These are phyloP conservation scores for Melanerpes formicivorus DNA, from an alignment of 2,113 vertebrate species.

Conservation along the genomic window DNA sequence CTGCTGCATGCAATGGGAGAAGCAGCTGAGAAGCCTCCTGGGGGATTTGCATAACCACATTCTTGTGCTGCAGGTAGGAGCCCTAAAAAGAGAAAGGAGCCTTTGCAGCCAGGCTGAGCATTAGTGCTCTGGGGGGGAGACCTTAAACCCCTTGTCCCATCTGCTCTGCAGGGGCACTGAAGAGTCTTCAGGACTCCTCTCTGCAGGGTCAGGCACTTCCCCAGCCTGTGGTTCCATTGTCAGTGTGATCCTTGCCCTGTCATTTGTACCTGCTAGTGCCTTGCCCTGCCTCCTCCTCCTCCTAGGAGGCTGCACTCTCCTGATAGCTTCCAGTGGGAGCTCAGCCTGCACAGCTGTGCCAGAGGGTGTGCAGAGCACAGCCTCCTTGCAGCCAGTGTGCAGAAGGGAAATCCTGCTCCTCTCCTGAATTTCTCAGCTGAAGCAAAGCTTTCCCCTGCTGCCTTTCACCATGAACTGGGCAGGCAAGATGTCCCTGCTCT, in stretches of 20 bases:
- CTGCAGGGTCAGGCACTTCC: background rate
- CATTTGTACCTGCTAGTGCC: background rate
- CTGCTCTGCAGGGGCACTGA: background rate
- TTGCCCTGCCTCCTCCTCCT: background rate
- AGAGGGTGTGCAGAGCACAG: background rate
- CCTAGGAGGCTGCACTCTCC: background rate
- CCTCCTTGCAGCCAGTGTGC: background rate
- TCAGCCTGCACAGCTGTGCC: background rate
- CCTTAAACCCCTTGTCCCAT: background rate
- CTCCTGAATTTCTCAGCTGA: background rate
- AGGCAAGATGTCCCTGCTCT: background rate
- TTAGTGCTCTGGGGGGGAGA: background rate
- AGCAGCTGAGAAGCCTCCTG: background rate
- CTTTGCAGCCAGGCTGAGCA: background rate
- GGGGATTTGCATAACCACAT: background rate
- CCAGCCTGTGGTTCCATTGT: background rate
- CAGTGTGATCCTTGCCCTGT: background rate
- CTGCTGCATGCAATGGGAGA: background rate
- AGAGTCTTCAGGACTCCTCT: background rate
- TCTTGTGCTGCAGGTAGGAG: background rate
- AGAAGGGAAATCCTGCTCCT: background rate
- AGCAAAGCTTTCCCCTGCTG: background rate
- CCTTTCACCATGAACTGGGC: background rate
- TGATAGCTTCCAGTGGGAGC: background rate
- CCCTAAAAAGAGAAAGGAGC: background rate